Base-by-base conservation (phyloP, 92 coral and sea anemone genomes). In the Micromussa lordhowensis region DNA sequence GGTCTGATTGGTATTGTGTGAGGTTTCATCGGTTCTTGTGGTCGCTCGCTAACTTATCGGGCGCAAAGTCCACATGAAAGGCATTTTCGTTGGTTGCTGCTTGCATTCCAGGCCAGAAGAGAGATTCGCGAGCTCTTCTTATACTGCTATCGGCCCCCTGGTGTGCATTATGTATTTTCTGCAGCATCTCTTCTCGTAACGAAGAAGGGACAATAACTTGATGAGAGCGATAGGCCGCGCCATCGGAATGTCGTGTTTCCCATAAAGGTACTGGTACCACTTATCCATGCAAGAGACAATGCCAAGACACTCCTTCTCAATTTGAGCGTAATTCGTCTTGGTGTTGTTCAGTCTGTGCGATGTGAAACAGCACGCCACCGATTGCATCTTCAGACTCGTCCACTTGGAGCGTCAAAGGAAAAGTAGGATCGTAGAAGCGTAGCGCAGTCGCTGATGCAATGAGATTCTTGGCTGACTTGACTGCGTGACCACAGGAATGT, bases 1-100 rank as follows among this genome's bases (percentile, higher is more conserved):
- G n/a, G n/a, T 13, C 14, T 54, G 58, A 8, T 31, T 0, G 81
- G 81, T 61, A 72, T 88, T 40, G 81, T 82, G 19, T 88, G 91
- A 16, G 70, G 71, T 64, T 81, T 22, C 91, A 88, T 88, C 6
- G 91, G 87, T 68, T 88, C 91, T 48, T 31, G 68, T 36, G 91
- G 86, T 80, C 87, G 44, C 76, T 87, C 86, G 11, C 54, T 49
- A n/a, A n/a, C n/a, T n/a, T n/a, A n/a, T n/a, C n/a, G n/a, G n/a
- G n/a, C 40, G 5, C 3, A 36, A 36, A 36, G 40, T 36, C 40
- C n/a, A n/a, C n/a, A n/a, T n/a, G n/a, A n/a, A n/a, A n/a, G n/a
- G n/a, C n/a, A 4, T 49, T 68, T 51, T 78, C 77, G 26, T 86
- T 68, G 34, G 49, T 87, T 35, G 88, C 78, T 17, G 86, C 86